Base-by-base conservation (phyloP, 2,113 vertebrate species). In the Pungitius pungitius region DNA sequence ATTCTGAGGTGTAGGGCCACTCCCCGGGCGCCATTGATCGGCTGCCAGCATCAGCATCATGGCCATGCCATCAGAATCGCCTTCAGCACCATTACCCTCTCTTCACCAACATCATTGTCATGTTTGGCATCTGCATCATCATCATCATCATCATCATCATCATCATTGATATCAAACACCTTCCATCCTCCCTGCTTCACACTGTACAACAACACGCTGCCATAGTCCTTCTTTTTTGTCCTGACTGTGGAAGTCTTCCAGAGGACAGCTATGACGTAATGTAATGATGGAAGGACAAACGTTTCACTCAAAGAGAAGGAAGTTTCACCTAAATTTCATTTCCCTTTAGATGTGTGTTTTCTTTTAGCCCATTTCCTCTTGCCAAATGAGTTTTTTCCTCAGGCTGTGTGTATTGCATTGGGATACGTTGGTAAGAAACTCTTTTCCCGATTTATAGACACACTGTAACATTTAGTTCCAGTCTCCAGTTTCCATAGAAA, bases 211-310 rank as follows among this genome's bases (percentile, higher is more conserved):
- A 24, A 52, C 14, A 26, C 33, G 39, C 8, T 15, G 14, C 22
- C 63, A 69, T 68, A 69, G 77, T 81, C 69, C 45, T 61, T 27
- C 85, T 80, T 87, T 89, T 84, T 68, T 74, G 82, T 83, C 87
- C 78, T 75, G 55, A 55, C n/a, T 57, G 58, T 85, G 87, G 85
- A 85, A 77, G 49, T 51, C 4, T 69, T 80, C 78, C 85, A 87
- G 78, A 67, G 73, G 73, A 83, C 73, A 83, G 43, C 80, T 83
- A 81, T 70, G 71, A 72, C 75, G 68, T 74, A 69, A 82, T 80
- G 73, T 75, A 78, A 82, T 81, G 74, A 64, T 2, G 0, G n/a
- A 61, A 47, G 56, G 57, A 82, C 73, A 69, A 64, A 67, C 70
- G 54, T 0, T 43, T 35, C 5, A 45, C 5, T 4, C 49, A 45